Evolutionary conservation across 2,113 vertebrate species (phyloP).

Genomic region (Atractosteus spatula): DNA sequence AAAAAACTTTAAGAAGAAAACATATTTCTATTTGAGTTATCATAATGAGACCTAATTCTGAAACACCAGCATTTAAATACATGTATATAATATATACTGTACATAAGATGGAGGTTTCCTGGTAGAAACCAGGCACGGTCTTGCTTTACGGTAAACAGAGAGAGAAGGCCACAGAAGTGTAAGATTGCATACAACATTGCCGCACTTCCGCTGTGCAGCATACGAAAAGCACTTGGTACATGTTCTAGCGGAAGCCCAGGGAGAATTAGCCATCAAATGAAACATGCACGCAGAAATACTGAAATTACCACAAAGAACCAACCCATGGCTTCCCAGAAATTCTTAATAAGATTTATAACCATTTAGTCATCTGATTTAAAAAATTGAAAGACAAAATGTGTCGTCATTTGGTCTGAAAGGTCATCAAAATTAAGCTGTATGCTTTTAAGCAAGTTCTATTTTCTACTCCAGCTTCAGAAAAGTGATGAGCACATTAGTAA

Average conservation of each 20-base stretch:
- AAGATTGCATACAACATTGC: neutral
- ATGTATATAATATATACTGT: neutral
- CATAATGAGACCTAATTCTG: no score
- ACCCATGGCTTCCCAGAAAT: conserved; percentile 8
- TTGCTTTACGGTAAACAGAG: neutral
- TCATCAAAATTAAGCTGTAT: neutral
- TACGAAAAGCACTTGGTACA: neutral
- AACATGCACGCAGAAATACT: conserved; percentile 8
- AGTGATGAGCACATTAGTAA: conserved; percentile 6
- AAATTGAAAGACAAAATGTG: neutral
- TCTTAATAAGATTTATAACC: neutral
- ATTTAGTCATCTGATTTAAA: conserved; percentile 4
- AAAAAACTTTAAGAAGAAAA: no score
- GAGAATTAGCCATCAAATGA: neutral
- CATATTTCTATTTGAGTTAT: no score
- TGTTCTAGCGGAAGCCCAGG: neutral
- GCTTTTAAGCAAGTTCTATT: neutral
- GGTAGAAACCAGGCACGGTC: neutral
- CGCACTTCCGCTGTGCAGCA: neutral
- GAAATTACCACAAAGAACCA: neutral
- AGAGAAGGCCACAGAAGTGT: neutral
- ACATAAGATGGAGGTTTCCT: neutral
- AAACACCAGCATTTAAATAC: neutral
- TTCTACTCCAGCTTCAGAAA: neutral
- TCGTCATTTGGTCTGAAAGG: neutral